These are phyloP conservation scores for Augochlorella aurata DNA, from an alignment of 2,888 invertebrate genomes.

Conservation along the genomic window DNA sequence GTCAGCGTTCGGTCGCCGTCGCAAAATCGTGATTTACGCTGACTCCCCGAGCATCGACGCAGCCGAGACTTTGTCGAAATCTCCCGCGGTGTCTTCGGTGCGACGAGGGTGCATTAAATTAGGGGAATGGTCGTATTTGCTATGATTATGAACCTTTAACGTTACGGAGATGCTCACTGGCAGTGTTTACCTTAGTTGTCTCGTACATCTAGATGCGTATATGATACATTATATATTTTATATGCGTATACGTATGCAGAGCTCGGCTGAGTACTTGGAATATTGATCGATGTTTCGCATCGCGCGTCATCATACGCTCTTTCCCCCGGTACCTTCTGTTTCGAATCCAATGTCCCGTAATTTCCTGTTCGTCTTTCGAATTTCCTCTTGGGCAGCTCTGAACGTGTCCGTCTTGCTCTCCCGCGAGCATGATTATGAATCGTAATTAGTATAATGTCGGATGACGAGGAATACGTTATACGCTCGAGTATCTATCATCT, in stretches of 20 bases:
- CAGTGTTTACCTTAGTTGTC: constrained; percentile 61
- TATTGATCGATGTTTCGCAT: constrained; percentile 34
- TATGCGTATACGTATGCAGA: constrained; percentile 44
- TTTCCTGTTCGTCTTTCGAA: not conserved
- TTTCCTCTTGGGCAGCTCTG: constrained; percentile 12
- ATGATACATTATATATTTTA: constrained; percentile 61
- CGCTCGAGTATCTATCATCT: constrained; percentile 23
- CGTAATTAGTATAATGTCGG: constrained; percentile 28
- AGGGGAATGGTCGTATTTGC: constrained; percentile 59
- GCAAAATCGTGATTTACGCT: constrained; percentile 37
- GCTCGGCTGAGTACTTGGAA: constrained; percentile 40
- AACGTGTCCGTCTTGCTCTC: constrained; percentile 24
- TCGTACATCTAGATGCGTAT: constrained; percentile 65
- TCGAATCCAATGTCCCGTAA: not conserved
- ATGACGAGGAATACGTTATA: constrained; percentile 27
- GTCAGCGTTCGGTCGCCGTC: constrained; percentile 21
- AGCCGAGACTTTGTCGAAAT: not conserved
- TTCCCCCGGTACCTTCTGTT: not conserved
- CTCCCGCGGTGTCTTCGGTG: constrained; percentile 31
- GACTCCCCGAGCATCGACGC: constrained; percentile 8
- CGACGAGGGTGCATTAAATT: constrained; percentile 55
- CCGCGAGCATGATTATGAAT: constrained; percentile 15
- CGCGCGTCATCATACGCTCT: not conserved
- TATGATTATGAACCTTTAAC: constrained; percentile 60
- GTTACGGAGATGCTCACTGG: constrained; percentile 61